A percentile compares a stretch with the other conserved stretches of the same genome.
Evolutionary conservation across 64 coral and sea anemone genomes (phyloP).

Genomic region (Orbicella faveolata): DNA sequence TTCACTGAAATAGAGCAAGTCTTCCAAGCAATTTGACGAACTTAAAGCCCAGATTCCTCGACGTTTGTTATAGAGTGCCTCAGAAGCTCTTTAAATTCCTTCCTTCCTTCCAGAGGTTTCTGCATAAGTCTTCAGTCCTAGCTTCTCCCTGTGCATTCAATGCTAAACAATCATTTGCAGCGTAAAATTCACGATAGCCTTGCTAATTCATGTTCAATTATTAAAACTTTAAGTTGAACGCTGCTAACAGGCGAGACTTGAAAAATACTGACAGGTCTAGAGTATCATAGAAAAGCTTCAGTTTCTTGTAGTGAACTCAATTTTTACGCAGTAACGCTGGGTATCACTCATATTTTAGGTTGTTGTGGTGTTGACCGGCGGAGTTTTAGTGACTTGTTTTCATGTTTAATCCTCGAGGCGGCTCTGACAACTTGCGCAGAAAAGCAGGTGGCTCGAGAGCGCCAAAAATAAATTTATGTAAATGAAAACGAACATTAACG

Average conservation of each 20-base stretch:
- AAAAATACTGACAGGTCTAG: not conserved
- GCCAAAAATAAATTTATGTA: constrained; percentile 42
- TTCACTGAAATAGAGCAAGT: not conserved
- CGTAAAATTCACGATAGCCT: constrained; percentile 28
- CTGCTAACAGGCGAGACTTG: not conserved
- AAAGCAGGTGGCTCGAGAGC: constrained; percentile 21
- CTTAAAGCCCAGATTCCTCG: not conserved
- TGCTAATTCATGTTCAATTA: constrained; percentile 50
- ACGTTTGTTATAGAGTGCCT: not conserved
- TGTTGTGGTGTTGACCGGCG: not conserved
- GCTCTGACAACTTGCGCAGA: constrained; percentile 21
- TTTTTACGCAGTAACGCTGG: too few relatives aligned
- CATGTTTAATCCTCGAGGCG: constrained; percentile 22
- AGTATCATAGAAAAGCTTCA: not conserved
- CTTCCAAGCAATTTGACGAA: not conserved
- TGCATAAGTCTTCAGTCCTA: not conserved
- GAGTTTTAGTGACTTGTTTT: constrained; percentile 31
- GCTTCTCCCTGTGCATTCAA: not conserved
- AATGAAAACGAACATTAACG: constrained; percentile 36
- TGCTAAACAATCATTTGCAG: not conserved
- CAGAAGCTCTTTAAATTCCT: not conserved
- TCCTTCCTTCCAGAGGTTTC: not conserved
- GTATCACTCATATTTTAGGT: not conserved
- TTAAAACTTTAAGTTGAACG: constrained; percentile 13
- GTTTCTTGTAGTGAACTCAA: not conserved